Evolutionary conservation across 2,888 invertebrate species (phyloP).

Genomic region (Agriotes lineatus): DNA sequence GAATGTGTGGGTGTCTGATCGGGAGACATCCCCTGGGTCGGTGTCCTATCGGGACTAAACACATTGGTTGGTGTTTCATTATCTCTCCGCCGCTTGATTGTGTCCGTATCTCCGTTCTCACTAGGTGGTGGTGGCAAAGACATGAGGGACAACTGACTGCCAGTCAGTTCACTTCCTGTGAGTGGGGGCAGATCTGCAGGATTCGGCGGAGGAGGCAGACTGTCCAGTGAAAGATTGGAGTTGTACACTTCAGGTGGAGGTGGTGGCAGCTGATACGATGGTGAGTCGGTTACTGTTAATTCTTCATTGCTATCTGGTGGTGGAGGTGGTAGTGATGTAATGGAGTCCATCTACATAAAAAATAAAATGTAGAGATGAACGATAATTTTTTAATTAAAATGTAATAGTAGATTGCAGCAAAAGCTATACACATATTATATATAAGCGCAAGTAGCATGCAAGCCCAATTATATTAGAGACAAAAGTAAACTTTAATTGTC

Average conservation of each 20-base stretch:
- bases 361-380: no score
- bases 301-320: constrained; percentile 69
- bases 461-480: no score
- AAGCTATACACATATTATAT: no score
- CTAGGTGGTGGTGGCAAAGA: constrained; percentile 79
- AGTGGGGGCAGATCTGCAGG: constrained; percentile 70
- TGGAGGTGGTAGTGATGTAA: constrained; percentile 68
- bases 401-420: no score
- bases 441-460: no score
- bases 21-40: constrained; percentile 61
- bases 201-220: constrained; percentile 83
- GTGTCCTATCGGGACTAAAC: constrained; percentile 63
- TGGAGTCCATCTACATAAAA: constrained; percentile 69
- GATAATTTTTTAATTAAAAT: no score
- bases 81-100: constrained; percentile 66
- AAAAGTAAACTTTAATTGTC: no score
- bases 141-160: constrained; percentile 77
- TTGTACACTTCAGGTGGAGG: constrained; percentile 82
- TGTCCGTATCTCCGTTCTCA: constrained; percentile 63
- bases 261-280: constrained; percentile 74
- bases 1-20: constrained; percentile 66
- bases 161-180: constrained; percentile 72
- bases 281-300: constrained; percentile 62
- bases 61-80: constrained; percentile 65
- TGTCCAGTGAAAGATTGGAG: constrained; percentile 83